Conservation (phyloP, 2,888 invertebrate species). For the Hymenopus coronatus region DNA sequence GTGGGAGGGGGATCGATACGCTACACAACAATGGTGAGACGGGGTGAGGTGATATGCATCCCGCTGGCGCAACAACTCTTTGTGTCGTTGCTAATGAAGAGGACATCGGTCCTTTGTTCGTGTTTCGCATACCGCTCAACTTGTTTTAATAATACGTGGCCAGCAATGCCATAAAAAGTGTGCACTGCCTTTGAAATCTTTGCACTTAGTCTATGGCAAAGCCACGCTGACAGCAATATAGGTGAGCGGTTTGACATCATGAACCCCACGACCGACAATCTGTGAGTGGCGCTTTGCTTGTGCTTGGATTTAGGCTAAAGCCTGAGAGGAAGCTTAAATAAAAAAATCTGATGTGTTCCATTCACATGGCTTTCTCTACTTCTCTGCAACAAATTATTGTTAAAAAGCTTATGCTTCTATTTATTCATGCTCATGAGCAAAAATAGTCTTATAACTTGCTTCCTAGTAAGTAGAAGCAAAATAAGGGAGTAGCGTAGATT, state of each 20-base stretch:
- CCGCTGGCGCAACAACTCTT: background rate
- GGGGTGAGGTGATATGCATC: background rate
- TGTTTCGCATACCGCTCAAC: background rate
- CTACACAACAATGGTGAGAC: background rate
- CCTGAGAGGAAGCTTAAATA: no score
- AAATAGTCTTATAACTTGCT: no score
- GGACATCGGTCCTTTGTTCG: background rate
- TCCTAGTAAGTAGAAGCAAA: no score
- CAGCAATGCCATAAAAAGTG: background rate
- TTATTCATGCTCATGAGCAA: no score
- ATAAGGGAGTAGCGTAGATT: no score
- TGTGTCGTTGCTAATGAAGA: background rate
- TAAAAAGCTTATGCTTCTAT: no score
- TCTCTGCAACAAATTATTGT: no score
- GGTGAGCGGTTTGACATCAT: background rate
- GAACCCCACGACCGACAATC: background rate
- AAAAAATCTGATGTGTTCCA: no score
- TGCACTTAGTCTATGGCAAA: background rate
- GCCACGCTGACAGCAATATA: background rate
- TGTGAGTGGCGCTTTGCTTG: background rate
- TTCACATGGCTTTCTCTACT: no score
- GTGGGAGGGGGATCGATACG: background rate
- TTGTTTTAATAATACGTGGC: background rate
- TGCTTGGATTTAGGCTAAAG: background rate
- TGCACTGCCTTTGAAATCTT: background rate